A percentile compares a stretch with the other conserved stretches of the same genome.
Conservation (phyloP, 2,797 vertebrate species). For the Myotis planiceps region DNA sequence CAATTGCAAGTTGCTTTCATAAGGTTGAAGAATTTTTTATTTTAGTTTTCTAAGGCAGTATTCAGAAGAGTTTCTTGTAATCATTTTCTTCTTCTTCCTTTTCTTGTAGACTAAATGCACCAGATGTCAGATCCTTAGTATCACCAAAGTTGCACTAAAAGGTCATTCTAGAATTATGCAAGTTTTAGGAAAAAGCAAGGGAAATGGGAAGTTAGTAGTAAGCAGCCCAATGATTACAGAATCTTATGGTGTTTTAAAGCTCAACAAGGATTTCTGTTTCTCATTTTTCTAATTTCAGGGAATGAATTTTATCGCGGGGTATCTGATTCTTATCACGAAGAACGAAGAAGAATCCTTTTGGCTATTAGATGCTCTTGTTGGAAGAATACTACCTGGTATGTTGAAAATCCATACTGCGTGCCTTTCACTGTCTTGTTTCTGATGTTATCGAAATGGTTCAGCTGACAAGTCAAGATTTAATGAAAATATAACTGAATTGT, state of each 20-base stretch:
- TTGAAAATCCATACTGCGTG: background rate
- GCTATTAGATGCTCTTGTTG: conserved; percentile 95
- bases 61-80: background rate
- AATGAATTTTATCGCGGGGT: conserved; percentile 98
- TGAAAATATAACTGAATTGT: background rate
- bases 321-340: conserved; percentile 95
- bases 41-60: background rate
- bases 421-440: background rate
- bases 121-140: no score
- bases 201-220: no score
- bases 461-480: no score
- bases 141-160: background rate
- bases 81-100: background rate
- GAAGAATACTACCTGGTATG: conserved; percentile 94
- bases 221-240: background rate
- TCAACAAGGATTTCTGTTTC: background rate
- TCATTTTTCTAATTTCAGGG: conserved; percentile 88
- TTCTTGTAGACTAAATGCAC: background rate
- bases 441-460: no score
- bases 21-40: background rate
- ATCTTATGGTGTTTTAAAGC: background rate
- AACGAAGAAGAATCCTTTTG: conserved; percentile 97
- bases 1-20: background rate
- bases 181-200: background rate
- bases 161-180: background rate